These are phyloP conservation scores for Drosophila sp. DNA, from an alignment of 1,140 invertebrate genomes.

Conservation along the genomic window DNA sequence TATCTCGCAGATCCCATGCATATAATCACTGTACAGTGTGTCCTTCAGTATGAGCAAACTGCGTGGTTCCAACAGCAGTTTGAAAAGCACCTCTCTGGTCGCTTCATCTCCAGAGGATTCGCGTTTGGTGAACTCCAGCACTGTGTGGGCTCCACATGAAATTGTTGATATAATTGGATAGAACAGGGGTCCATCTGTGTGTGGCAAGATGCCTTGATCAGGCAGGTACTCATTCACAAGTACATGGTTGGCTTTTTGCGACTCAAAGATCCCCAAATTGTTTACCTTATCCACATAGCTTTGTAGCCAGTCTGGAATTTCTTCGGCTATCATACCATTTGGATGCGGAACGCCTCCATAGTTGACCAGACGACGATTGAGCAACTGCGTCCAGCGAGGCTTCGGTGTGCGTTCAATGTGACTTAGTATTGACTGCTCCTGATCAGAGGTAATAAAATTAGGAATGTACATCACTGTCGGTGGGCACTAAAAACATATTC, in stretches of 20 bases:
- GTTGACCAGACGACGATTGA: slow-evolving; percentile 96
- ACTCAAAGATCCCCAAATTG: slow-evolving; percentile 89
- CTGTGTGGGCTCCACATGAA: slow-evolving; percentile 94
- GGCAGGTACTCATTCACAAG: slow-evolving; percentile 97
- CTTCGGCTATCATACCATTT: slow-evolving; percentile 97
- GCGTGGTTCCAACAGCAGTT: slow-evolving; percentile 92
- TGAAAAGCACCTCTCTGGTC: slow-evolving; percentile 84
- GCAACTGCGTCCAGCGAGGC: slow-evolving; percentile 98
- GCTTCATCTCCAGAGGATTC: slow-evolving; percentile 17
- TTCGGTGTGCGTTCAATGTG: slow-evolving; percentile 93
- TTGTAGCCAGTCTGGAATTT: slow-evolving; percentile 93
- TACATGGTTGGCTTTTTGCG: slow-evolving; percentile 95
- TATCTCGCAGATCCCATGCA: slow-evolving; percentile 95
- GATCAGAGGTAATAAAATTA: slow-evolving; percentile 93
- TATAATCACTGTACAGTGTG: slow-evolving; percentile 92
- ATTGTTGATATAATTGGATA: slow-evolving; percentile 97
- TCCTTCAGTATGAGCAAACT: slow-evolving; percentile 95
- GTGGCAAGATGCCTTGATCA: slow-evolving; percentile 97
- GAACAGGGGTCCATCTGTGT: slow-evolving; percentile 97
- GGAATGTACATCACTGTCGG: slow-evolving; percentile 93
- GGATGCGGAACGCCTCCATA: slow-evolving; percentile 97
- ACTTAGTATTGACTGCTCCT: slow-evolving; percentile 91
- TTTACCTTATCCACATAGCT: slow-evolving; percentile 90
- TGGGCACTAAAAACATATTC: slow-evolving; percentile 87
- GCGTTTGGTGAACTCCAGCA: slow-evolving; percentile 89